Evolutionary conservation across 2,797 vertebrate species (phyloP).

Genomic region (Platyrinchus mystaceus): DNA sequence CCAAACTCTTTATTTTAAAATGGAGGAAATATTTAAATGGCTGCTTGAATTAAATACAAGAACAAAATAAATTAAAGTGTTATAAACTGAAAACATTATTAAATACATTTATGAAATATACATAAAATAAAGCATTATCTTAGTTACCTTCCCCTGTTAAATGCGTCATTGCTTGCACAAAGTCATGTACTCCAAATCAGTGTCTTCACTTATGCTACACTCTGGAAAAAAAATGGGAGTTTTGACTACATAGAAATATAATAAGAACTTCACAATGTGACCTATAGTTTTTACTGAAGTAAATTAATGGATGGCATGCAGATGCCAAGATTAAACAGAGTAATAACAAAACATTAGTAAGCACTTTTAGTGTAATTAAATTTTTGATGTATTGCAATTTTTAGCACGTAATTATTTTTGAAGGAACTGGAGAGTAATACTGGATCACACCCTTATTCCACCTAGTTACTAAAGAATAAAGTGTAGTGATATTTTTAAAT

Average conservation of each 20-base stretch:
- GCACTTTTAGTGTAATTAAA: constrained; percentile 69
- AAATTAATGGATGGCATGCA: constrained; percentile 56
- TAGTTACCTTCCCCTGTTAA: background rate
- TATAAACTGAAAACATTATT: constrained; percentile 1
- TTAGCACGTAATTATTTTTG: constrained; percentile 48
- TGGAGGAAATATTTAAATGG: background rate
- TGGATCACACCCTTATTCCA: constrained; percentile 44
- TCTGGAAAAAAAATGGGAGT: background rate
- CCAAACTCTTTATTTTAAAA: background rate
- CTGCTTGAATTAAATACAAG: background rate
- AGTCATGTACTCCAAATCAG: background rate
- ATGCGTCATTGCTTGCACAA: background rate
- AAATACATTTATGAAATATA: background rate
- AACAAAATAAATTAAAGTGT: background rate
- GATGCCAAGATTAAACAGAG: constrained; percentile 62
- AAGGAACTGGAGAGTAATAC: constrained; percentile 41
- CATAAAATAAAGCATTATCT: background rate
- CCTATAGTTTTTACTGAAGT: constrained; percentile 49
- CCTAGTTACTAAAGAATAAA: constrained; percentile 45
- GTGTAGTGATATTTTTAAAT: constrained; percentile 46
- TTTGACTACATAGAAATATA: constrained; percentile 13
- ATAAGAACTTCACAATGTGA: constrained; percentile 46
- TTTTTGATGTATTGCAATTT: constrained; percentile 72
- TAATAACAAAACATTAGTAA: constrained; percentile 61
- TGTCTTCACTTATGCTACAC: background rate